Evolutionary conservation across 2,113 vertebrate species (phyloP).

Genomic region (Oryzias curvinotus): DNA sequence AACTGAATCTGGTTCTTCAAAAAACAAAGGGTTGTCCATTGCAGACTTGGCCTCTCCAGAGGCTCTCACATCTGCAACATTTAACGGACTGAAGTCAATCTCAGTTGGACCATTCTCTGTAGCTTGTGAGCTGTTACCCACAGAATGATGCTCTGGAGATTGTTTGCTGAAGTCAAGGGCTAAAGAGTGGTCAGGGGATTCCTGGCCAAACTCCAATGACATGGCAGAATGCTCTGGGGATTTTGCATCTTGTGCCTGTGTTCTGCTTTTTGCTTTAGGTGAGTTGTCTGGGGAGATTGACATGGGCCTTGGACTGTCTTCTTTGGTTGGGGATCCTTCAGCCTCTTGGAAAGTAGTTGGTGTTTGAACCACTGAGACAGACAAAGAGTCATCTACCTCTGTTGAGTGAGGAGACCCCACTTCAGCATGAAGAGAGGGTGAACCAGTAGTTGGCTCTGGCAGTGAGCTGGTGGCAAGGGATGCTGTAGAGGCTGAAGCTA

Average conservation of each 20-base stretch:
- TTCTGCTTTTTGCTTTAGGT: slow-evolving; percentile 85
- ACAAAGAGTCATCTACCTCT: slow-evolving; percentile 96
- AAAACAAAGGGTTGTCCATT: slow-evolving; percentile 79
- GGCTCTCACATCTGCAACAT: slow-evolving; percentile 75
- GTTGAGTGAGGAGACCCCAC: slow-evolving; percentile 96
- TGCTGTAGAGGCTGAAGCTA: slow-evolving; percentile 93
- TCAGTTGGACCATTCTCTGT: slow-evolving; percentile 96
- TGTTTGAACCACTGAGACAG: slow-evolving; percentile 94
- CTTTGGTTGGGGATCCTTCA: slow-evolving; percentile 92
- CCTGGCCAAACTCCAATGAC: slow-evolving; percentile 87
- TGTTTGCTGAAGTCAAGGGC: slow-evolving; percentile 92
- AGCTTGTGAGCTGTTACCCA: slow-evolving; percentile 77
- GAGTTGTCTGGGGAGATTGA: slow-evolving; percentile 96
- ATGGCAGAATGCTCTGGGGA: slow-evolving; percentile 90
- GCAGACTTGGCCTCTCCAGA: slow-evolving; percentile 67
- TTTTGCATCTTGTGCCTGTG: slow-evolving; percentile 80
- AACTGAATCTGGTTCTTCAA: slow-evolving; percentile 83
- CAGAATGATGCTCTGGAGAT: slow-evolving; percentile 86
- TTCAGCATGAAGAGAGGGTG: slow-evolving; percentile 93
- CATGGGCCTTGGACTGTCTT: slow-evolving; percentile 94
- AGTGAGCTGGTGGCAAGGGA: slow-evolving; percentile 95
- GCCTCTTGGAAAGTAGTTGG: slow-evolving; percentile 92
- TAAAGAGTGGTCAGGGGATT: slow-evolving; percentile 92
- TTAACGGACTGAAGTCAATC: slow-evolving; percentile 90
- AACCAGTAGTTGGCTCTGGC: slow-evolving; percentile 93